A percentile compares a stretch with the other conserved stretches of the same genome.
These are phyloP conservation scores for Ranitomeya imitator DNA, from an alignment of 2,113 vertebrate genomes.

Conservation along the genomic window DNA sequence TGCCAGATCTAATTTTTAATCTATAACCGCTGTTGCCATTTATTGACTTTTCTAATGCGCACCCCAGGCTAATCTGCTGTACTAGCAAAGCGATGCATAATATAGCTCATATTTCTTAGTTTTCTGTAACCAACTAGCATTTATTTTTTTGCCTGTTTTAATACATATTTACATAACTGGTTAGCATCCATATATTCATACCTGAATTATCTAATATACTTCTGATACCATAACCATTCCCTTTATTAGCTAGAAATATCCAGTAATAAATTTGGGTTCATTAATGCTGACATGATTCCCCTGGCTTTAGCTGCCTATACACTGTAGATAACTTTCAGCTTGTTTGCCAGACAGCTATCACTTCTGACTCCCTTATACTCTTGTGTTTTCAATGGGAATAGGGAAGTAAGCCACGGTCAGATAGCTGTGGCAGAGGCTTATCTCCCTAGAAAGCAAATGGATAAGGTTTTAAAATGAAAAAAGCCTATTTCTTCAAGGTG, in stretches of 20 bases:
- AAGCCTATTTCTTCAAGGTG: no score
- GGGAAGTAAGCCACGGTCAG: no score
- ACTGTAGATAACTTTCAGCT: no score
- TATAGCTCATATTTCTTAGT: neutral
- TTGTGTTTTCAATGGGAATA: neutral
- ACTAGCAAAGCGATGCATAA: neutral
- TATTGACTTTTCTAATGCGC: neutral
- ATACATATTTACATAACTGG: neutral
- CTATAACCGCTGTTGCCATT: neutral
- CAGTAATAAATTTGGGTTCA: no score
- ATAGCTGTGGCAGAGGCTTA: no score
- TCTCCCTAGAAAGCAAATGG: no score
- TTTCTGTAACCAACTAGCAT: neutral
- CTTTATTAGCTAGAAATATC: no score
- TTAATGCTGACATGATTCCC: no score
- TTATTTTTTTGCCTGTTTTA: neutral
- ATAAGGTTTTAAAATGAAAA: neutral
- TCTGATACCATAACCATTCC: no score
- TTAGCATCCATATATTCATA: neutral
- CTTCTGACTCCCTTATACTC: neutral
- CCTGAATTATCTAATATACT: no score
- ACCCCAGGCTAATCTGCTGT: neutral
- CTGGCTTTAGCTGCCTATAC: no score
- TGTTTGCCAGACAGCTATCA: no score
- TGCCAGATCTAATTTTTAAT: conserved; percentile 14